Base-by-base conservation (phyloP, 2,888 invertebrate genomes). In the Lepidochrysops patricia region DNA sequence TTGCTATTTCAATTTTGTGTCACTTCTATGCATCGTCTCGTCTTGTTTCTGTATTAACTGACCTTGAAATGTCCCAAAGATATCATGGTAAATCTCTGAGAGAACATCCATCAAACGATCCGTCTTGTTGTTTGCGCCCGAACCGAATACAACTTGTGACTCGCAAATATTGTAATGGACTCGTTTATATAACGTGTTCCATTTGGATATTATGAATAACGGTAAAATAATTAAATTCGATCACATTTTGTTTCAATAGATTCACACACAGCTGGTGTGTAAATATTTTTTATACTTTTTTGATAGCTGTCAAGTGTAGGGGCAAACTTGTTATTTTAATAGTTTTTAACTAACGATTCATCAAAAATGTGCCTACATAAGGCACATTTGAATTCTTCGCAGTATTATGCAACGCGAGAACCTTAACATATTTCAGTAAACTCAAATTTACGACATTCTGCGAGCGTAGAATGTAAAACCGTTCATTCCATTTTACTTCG, bases 41-140 rank as follows among this genome's bases (percentile, higher is more conserved):
- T 13, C 12, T 5, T 4, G 13, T 4, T 13, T 13, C 0, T 35
- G 4, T 35, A 13, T 5, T 5, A 9, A 5, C 13, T 13, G 13
- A 35, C 35, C 12, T 34, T 12, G 12, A 26, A 26, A 50, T 50
- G 26, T 50, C n/a, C 50, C n/a, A 2, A 50, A 50, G 25, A 50
- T 26, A 50, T 5, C 26, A n/a, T n/a, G 50, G 50, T 50, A 26
- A 50, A 50, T 25, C 50, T 25, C 43, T 5, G 49, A n/a, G 5
- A 50, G n/a, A 13, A 23, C 12, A 49, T 50, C 50, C n/a, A 50
- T 50, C 50, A 50, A n/a, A 12, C 25, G 6, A 50, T 43, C 43
- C 43, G 43, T 50, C 50, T 13, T 50, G 50, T 50, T 50, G 50
- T 50, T 50, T 50, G 50, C 26, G 25, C 50, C 25, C 43, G 19